phyloP scores from a whole-genome alignment of 2,797 vertebrate genomes.

The Florisuga fusca region DNA sequence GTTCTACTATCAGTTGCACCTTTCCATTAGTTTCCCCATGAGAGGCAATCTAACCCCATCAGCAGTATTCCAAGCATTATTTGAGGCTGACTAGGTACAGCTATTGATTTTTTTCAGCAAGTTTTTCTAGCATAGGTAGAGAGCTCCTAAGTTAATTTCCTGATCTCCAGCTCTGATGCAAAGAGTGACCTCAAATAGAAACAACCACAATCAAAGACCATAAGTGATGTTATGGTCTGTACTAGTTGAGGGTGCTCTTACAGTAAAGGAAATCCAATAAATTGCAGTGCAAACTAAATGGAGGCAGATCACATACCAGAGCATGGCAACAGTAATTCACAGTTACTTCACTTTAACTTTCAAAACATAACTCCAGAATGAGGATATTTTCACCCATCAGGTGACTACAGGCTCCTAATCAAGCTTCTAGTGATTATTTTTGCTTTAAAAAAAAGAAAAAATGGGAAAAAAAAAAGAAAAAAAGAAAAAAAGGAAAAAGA shows the following conservation, averaged over 20 bases:
- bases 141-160: background rate
- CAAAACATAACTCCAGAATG: background rate
- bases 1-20: background rate
- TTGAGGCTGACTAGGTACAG: background rate
- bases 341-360: background rate
- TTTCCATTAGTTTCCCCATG: background rate
- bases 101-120: background rate
- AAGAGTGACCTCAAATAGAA: background rate
- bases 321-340: background rate
- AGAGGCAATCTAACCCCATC: background rate
- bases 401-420: background rate
- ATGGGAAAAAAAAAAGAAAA: too few relatives aligned
- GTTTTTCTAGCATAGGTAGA: background rate
- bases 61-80: background rate
- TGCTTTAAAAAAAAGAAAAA: background rate
- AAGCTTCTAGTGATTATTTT: background rate
- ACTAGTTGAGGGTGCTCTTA: background rate
- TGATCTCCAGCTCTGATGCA: background rate
- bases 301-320: background rate
- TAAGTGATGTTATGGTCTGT: too few relatives aligned
- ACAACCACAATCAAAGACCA: background rate
- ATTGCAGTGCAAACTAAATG: background rate
- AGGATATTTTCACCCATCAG: background rate
- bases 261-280: background rate
- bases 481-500: too few relatives aligned